Evolutionary conservation across 2,113 vertebrate species (phyloP).

Genomic region (Jaculus jaculus): DNA sequence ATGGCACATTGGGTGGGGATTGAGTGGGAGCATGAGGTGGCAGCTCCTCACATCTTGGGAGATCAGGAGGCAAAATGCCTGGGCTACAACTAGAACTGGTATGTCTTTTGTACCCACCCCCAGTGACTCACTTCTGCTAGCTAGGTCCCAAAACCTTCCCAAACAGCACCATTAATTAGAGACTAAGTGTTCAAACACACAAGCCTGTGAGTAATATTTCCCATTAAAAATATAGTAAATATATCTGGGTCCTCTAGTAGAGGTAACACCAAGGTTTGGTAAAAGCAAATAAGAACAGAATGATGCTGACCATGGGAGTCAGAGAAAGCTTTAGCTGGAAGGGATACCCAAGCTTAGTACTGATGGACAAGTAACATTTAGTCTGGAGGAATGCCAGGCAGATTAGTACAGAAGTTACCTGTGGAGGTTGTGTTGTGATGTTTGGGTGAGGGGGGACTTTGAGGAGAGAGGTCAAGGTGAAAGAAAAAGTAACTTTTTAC

Average conservation of each 20-base stretch:
- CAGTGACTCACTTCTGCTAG: neutral
- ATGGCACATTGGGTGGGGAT: too few species aligned
- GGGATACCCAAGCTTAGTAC: neutral
- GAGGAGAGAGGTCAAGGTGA: neutral
- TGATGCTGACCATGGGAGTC: neutral
- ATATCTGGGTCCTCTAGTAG: neutral
- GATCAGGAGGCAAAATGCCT: neutral
- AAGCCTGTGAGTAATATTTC: neutral
- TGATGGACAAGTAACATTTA: constrained; percentile 5
- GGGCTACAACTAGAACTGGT: neutral
- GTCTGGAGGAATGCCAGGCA: neutral
- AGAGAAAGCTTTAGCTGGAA: neutral
- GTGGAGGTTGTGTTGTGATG: neutral
- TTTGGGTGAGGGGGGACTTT: neutral
- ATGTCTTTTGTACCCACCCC: neutral
- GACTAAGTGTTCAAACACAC: neutral
- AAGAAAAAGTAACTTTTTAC: neutral
- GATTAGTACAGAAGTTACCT: neutral
- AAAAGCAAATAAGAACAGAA: neutral
- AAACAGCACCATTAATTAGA: neutral
- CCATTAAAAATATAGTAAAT: neutral
- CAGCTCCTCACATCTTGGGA: neutral
- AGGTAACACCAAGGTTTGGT: neutral
- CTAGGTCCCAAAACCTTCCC: neutral
- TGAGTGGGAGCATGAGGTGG: neutral